phyloP scores from a whole-genome alignment of 1,140 invertebrate genomes.

The Choristoneura fumiferana region DNA sequence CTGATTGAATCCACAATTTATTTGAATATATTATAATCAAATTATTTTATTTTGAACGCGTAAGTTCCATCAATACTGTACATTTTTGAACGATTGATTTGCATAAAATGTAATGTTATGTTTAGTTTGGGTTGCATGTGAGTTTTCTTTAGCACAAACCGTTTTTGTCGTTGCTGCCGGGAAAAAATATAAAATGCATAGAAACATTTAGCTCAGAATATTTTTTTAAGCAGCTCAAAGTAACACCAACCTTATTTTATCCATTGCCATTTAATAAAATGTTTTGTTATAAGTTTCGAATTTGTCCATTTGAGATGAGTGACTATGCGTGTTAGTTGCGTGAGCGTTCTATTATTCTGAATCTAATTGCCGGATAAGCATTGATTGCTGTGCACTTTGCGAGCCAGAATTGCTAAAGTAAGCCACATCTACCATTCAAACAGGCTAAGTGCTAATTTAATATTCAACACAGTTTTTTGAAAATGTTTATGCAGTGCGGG shows the following conservation, averaged over 20 bases:
- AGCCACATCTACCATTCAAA: conserved; percentile 5
- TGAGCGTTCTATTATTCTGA: conserved; percentile 16
- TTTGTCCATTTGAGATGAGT: conserved; percentile 36
- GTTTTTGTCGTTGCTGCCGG: not conserved
- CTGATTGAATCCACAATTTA: too few species aligned
- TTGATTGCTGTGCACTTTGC: too few species aligned
- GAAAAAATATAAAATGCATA: too few species aligned
- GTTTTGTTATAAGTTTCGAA: conserved; percentile 25
- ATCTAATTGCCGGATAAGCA: too few species aligned
- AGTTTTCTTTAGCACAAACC: not conserved
- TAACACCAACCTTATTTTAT: too few species aligned
- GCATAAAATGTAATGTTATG: conserved; percentile 3
- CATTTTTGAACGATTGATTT: not conserved
- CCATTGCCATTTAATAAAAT: conserved; percentile 24
- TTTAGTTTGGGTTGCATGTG: not conserved
- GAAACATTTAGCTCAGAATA: too few species aligned
- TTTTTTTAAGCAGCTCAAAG: too few species aligned
- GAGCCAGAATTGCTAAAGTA: not conserved
- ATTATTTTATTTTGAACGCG: conserved; percentile 1
- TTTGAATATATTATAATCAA: not conserved
- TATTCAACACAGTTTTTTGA: conserved; percentile 43
- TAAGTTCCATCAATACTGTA: not conserved
- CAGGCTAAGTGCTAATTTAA: not conserved
- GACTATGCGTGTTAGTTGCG: conserved; percentile 36
- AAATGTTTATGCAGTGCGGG: conserved; percentile 58